Base-by-base conservation (phyloP, 1,140 invertebrate species). In the Chrysomallon squamiferum region DNA sequence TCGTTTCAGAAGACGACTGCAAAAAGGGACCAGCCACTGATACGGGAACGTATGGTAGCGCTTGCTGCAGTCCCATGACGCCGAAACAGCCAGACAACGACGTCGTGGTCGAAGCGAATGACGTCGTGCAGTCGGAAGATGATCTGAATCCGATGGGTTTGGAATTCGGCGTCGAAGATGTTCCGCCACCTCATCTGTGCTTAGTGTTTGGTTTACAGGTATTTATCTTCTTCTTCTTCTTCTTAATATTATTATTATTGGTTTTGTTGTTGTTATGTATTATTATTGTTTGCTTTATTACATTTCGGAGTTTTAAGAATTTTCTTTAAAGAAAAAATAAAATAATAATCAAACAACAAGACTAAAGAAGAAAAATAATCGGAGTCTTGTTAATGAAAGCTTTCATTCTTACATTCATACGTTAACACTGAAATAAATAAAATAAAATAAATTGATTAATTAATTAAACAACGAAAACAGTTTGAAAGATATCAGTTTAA, bases 11-110 rank as follows among this genome's bases (percentile, higher is more conserved):
- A n/a, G n/a, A n/a, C n/a, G n/a, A n/a, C n/a, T n/a, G n/a, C n/a
- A n/a, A n/a, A n/a, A n/a, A n/a, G n/a, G n/a, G n/a, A n/a, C 35
- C 43, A 97, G 95, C 5, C 92, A 96, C 83, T 92, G 95, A 80
- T 77, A 13, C 50, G 29, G 29, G 29, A 54, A 30, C 50, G 50
- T 3, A 4, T 18, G n/a, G 50, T 27, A 54, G 50, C 22, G 50
- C 25, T 15, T 54, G 50, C 25, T 54, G 50, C 29, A 22, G 22
- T 30, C 15, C 50, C 5, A 15, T 15, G 35, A 38, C 15, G 35
- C 6, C 15, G 35, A 38, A 7, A 15, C 5, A 15, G 25, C 29
- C 50, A 25, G 61, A 54, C 20, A 41, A 59, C 27, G 57, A 60
- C 7, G 57, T 15, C 2, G 30, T 32, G 3, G 52, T 50, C 15